These are phyloP conservation scores for Bellardia pandia DNA, from an alignment of 2,888 invertebrate species.

Conservation along the genomic window DNA sequence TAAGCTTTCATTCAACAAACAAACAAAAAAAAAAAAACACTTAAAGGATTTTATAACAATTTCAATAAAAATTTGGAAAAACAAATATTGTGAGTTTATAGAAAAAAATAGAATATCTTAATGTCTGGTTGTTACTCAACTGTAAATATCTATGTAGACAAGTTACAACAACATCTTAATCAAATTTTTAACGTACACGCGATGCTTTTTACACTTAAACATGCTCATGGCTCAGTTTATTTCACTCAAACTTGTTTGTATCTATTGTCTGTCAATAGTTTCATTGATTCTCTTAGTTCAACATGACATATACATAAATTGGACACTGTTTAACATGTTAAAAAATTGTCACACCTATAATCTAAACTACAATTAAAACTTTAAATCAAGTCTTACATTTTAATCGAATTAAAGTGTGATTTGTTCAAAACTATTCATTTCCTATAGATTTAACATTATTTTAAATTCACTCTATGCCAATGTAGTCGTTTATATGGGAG, in stretches of 20 bases:
- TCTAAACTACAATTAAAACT: slow-evolving; percentile 18
- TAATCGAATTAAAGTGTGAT: neutral
- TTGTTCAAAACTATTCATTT: neutral
- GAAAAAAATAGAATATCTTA: neutral
- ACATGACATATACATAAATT: no score
- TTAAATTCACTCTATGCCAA: neutral
- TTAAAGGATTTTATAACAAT: neutral
- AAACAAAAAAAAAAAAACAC: neutral
- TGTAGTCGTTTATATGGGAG: neutral
- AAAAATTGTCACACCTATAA: neutral
- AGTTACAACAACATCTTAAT: no score
- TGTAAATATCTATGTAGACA: neutral
- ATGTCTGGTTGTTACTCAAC: neutral
- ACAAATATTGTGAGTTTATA: neutral
- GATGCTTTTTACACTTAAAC: no score
- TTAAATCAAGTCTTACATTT: neutral
- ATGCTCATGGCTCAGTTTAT: no score
- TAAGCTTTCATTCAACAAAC: neutral
- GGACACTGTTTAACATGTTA: neutral
- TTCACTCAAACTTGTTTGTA: no score
- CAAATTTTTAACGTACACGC: no score
- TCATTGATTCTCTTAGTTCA: no score
- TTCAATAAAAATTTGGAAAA: neutral
- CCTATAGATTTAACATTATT: neutral
- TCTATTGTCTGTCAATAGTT: no score